These are phyloP conservation scores for Platyrinchus mystaceus DNA, from an alignment of 2,797 vertebrate genomes.

Conservation along the genomic window DNA sequence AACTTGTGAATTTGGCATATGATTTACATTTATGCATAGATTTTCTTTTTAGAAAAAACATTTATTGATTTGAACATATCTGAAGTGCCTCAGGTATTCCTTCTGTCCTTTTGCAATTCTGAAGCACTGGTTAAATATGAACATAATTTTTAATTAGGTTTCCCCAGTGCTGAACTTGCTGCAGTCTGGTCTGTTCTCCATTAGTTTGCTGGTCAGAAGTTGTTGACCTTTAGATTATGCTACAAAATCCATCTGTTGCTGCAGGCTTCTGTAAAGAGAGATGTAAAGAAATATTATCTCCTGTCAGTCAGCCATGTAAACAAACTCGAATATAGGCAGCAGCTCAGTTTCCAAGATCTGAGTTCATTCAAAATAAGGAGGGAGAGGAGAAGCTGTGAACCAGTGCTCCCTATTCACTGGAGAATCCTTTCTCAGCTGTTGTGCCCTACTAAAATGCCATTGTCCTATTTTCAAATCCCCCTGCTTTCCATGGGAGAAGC, in stretches of 20 bases:
- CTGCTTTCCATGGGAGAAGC: background rate
- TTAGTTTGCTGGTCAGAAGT: slow-evolving; percentile 23
- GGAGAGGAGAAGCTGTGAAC: background rate
- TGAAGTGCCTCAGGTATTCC: background rate
- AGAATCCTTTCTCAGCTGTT: slow-evolving; percentile 23
- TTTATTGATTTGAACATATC: background rate
- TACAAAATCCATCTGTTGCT: slow-evolving; percentile 54
- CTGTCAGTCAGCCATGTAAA: slow-evolving; percentile 14
- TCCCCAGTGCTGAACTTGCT: slow-evolving; percentile 1
- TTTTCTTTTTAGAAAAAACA: background rate
- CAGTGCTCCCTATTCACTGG: background rate
- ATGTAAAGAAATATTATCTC: slow-evolving; percentile 35
- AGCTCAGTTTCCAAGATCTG: background rate
- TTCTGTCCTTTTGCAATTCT: background rate
- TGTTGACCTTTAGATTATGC: slow-evolving; percentile 46
- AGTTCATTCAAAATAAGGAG: background rate
- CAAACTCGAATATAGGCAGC: background rate
- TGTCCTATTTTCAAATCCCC: background rate
- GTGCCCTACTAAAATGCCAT: background rate
- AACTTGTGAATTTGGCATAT: background rate
- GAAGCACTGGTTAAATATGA: background rate
- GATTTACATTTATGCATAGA: background rate
- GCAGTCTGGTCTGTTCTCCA: background rate
- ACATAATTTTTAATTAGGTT: slow-evolving; percentile 9
- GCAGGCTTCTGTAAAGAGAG: slow-evolving; percentile 1